These are phyloP conservation scores for Propithecus perrieri DNA, from an alignment of 2,797 vertebrate genomes.

Conservation along the genomic window DNA sequence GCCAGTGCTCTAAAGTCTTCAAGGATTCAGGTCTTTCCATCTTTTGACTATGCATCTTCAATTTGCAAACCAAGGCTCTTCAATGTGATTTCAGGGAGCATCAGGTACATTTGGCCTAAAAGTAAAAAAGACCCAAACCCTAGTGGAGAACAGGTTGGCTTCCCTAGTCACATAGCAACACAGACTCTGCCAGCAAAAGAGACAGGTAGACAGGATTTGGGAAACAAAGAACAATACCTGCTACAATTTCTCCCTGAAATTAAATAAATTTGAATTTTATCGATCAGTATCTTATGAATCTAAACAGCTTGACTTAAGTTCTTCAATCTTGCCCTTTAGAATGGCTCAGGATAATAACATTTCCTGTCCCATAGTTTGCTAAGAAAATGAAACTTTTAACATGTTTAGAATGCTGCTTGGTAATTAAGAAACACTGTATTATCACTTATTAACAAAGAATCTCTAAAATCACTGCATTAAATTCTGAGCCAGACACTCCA, in stretches of 20 bases:
- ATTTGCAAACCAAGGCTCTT: background rate
- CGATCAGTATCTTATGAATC: background rate
- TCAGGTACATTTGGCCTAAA: background rate
- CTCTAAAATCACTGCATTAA: slow-evolving; percentile 11
- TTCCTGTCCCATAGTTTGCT: background rate
- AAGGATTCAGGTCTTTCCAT: background rate
- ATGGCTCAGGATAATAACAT: background rate
- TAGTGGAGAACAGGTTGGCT: background rate
- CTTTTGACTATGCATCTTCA: background rate
- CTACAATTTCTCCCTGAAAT: background rate
- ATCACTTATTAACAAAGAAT: background rate
- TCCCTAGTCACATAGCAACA: background rate
- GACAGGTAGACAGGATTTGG: background rate
- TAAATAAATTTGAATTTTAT: background rate
- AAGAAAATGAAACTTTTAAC: background rate
- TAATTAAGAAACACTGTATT: background rate
- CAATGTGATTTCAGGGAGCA: background rate
- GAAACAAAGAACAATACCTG: background rate
- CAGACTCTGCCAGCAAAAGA: background rate
- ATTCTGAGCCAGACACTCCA: background rate
- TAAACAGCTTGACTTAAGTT: background rate
- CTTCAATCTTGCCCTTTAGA: background rate
- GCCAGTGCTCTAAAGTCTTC: background rate
- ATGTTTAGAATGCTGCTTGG: background rate
- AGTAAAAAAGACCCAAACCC: background rate